Conservation (phyloP, 2,113 vertebrate genomes). For the Macrotus californicus region DNA sequence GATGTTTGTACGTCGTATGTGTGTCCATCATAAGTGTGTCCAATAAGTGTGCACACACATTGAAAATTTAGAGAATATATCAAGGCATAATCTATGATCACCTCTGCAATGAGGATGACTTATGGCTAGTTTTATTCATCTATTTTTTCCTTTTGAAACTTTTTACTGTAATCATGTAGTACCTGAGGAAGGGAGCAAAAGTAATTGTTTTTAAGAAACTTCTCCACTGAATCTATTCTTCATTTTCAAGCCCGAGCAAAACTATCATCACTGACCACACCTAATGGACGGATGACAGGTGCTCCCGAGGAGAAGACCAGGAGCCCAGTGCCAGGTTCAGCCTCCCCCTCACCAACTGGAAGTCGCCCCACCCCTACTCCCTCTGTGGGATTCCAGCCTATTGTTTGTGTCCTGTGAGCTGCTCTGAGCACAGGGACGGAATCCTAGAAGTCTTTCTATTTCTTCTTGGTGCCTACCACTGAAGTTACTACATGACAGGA, state of each 20-base stretch:
- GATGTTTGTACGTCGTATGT: too few relatives aligned
- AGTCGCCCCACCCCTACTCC: neutral
- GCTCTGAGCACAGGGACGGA: neutral
- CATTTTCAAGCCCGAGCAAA: neutral
- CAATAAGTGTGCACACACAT: neutral
- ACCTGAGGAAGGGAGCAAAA: neutral
- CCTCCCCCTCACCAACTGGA: rapidly evolving
- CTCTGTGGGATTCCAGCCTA: neutral
- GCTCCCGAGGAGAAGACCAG: neutral
- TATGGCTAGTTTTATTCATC: neutral
- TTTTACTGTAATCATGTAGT: neutral
- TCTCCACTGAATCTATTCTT: neutral
- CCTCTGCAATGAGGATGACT: neutral
- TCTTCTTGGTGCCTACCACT: neutral
- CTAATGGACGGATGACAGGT: neutral
- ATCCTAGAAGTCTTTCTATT: neutral
- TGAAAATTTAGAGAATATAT: neutral
- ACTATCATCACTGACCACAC: neutral
- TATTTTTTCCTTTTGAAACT: neutral
- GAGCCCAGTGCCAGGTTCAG: neutral
- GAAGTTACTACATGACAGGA: neutral
- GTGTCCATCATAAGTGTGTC: too few relatives aligned
- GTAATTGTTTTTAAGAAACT: neutral
- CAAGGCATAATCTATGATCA: neutral
- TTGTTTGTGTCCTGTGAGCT: neutral